Base-by-base conservation (phyloP, 2,888 invertebrate species). In the Chrysina gloriosa region DNA sequence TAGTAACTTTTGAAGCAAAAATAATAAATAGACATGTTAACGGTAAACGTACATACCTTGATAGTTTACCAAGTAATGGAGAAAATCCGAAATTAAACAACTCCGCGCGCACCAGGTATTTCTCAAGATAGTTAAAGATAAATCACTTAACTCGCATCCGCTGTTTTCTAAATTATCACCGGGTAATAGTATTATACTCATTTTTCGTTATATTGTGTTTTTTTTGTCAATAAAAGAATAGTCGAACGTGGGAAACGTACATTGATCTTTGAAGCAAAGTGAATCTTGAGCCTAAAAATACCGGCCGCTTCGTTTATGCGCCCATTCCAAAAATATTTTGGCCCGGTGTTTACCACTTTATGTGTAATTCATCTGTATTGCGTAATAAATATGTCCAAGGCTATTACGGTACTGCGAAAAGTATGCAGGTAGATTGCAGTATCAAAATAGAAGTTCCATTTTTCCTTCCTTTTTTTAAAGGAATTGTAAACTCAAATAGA, bases 21-120 rank as follows among this genome's bases (percentile, higher is more conserved):
- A n/a, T n/a, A n/a, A n/a, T n/a, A n/a, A n/a, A n/a, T n/a, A n/a
- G n/a, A n/a, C n/a, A n/a, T n/a, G n/a, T n/a, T 34, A 3, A 34
- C 4, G 11, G 11, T n/a, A 34, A 34, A 34, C 7, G 11, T 2
- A 29, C 50, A 50, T 78, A 87, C 87, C 86, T 85, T 86, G 85
- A 78, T 85, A 81, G 16, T 82, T 81, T 16, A 84, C 84, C 21
- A 86, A 77, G 76, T 84, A 85, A 71, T 81, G 77, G 54, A 86
- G 75, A 74, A 86, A 86, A 61, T 86, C 84, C 1, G 81, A 78
- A 68, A 85, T 81, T 19, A 82, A 72, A 70, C 81, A 83, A 45
- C 82, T 77, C 58, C 79, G 74, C 9, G 70, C 61, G 23, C 74
- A 71, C 82, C 82, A 82, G 61, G 74, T 76, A 34, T 75, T 78